These are phyloP conservation scores for Zosterops japonicus DNA, from an alignment of 2,113 vertebrate species.

Conservation along the genomic window DNA sequence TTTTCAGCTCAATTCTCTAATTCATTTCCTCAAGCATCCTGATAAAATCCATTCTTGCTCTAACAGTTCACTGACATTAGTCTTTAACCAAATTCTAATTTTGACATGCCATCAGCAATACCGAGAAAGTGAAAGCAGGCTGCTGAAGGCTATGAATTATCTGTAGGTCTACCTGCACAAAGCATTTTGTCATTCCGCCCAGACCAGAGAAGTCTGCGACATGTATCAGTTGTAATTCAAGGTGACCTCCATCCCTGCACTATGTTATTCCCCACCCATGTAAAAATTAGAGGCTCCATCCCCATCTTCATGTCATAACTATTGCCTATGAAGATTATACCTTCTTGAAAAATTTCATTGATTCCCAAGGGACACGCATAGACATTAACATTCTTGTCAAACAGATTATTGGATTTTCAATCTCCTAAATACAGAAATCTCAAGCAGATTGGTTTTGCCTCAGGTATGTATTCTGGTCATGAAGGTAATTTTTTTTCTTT, in stretches of 20 bases:
- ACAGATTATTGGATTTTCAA: slow-evolving; percentile 22
- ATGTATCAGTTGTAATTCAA: not conserved
- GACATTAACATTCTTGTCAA: slow-evolving; percentile 11
- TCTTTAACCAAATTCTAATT: not conserved
- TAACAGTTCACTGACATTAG: not conserved
- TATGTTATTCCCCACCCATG: not conserved
- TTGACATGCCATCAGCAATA: not conserved
- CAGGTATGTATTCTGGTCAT: not conserved
- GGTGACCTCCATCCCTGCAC: not conserved
- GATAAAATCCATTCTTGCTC: not conserved
- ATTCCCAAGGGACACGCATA: not conserved
- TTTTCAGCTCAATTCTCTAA: not conserved
- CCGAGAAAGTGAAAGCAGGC: not conserved
- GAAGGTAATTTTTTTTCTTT: not conserved
- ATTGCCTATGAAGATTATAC: not conserved
- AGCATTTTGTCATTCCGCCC: not conserved
- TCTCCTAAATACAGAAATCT: not conserved
- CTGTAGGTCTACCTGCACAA: not conserved
- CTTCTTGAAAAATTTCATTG: not conserved
- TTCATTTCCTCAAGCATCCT: not conserved
- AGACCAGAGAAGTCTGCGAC: not conserved
- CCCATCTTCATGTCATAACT: not conserved
- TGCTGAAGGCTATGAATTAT: not conserved
- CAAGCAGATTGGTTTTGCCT: not conserved
- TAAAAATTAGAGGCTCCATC: not conserved